Evolutionary conservation across 2,888 invertebrate species (phyloP), one percentile per base, ranked within the genome.

Genomic region (Nymphalis urticae): DNA sequence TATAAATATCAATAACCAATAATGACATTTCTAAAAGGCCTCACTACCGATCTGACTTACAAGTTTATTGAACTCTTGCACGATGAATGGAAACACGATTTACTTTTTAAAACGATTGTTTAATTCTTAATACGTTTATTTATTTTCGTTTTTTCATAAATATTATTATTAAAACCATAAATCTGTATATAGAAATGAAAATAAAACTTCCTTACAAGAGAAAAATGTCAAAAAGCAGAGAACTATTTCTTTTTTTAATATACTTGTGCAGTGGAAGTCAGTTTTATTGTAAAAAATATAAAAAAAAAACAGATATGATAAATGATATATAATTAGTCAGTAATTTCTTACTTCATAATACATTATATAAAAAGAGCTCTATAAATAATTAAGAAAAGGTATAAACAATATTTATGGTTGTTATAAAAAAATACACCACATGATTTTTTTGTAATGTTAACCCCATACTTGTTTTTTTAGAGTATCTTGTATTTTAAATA

Each of bases 11-110:
- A 84, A 80, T 80, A 83, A 73, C 82, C 82, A 83, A 71, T 73
- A 81, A 75, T 87, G 86, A 87, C 87, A 88, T 87, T 83, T 85
- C 80, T 78, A 77, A 78, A 79, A 72, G 69, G 72, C 73, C 74
- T 75, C 71, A 73, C 64, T 68, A 75, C 76, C 78, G 79, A 79
- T 75, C 77, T 81, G 84, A 83, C 84, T 77, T 80, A 75, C 71
- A 83, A 87, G 91, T 90, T 89, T 90, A 89, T 78, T 91, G 90
- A 92, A 90, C 90, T 85, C 84, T 78, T 64, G 71, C 67, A 72
- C 75, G 75, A 80, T 76, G 80, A 76, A 75, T 75, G 53, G 75
- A 79, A 79, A 83, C 75, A 76, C 71, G 70, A 75, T 73, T 77
- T 75, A 79, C 72, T 74, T 36, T n/a, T 62, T 62, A 58, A 53